A percentile compares a stretch with the other conserved stretches of the same genome.
Conservation (phyloP, 2,888 invertebrate species). For the Cheilosia soror region DNA sequence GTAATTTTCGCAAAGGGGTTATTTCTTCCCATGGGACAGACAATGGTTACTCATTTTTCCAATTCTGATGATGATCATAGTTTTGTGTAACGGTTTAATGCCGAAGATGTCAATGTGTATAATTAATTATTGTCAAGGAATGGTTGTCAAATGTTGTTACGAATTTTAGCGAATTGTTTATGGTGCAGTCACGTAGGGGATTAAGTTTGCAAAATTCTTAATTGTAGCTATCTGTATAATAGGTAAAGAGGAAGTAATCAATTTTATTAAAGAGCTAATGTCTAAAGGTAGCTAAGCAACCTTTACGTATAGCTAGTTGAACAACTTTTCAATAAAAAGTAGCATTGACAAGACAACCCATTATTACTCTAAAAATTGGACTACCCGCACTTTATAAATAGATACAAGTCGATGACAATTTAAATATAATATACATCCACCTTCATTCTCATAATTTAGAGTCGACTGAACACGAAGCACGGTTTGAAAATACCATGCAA, state of each 20-base stretch:
- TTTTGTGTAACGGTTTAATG: constrained; percentile 18
- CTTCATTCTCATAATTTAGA: constrained; percentile 17
- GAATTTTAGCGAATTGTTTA: background rate
- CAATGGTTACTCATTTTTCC: constrained; percentile 29
- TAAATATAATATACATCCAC: background rate
- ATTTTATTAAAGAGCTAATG: too few relatives aligned
- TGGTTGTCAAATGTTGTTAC: constrained; percentile 28
- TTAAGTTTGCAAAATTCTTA: background rate
- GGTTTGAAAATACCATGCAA: constrained; percentile 41
- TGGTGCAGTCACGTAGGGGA: background rate
- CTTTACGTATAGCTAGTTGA: too few relatives aligned
- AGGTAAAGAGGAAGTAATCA: too few relatives aligned
- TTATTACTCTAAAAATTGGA: too few relatives aligned
- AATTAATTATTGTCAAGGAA: constrained; percentile 54
- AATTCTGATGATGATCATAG: constrained; percentile 27
- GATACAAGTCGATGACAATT: constrained; percentile 19
- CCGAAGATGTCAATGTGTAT: constrained; percentile 51
- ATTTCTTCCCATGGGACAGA: constrained; percentile 43
- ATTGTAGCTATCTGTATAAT: too few relatives aligned
- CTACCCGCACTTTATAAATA: background rate
- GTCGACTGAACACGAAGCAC: constrained; percentile 45
- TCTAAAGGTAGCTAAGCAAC: too few relatives aligned
- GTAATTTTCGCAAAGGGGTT: constrained; percentile 45
- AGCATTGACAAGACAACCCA: too few relatives aligned
- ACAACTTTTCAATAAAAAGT: too few relatives aligned